Percentiles rank a stretch among this genome's conserved stretches.
phyloP scores from a whole-genome alignment of 2,113 vertebrate species.

The Gallinago media region DNA sequence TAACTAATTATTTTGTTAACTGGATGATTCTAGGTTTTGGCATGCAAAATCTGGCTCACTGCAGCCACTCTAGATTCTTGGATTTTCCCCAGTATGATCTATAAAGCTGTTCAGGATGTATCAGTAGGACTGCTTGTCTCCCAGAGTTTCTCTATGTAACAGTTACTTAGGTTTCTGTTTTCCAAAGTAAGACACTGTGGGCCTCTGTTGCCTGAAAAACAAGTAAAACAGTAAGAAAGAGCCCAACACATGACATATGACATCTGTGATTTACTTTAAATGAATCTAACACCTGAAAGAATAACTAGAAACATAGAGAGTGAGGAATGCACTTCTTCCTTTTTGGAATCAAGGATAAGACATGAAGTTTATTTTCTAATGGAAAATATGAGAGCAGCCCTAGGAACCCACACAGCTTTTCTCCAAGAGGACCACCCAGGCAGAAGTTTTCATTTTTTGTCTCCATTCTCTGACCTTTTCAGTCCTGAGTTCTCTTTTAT shows the following conservation, averaged over 20 bases:
- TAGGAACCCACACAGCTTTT: background rate
- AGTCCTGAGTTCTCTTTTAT: background rate
- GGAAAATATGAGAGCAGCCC: background rate
- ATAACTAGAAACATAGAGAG: background rate
- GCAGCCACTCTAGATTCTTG: background rate
- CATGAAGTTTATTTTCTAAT: background rate
- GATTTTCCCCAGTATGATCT: background rate
- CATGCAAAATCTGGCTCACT: background rate
- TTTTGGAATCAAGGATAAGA: background rate
- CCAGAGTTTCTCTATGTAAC: background rate
- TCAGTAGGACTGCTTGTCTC: background rate
- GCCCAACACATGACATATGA: fast-evolving
- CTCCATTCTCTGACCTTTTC: background rate
- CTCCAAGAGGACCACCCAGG: background rate
- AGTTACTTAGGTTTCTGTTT: background rate
- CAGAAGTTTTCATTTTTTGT: background rate
- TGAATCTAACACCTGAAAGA: background rate
- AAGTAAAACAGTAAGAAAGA: background rate
- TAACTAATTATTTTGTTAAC: background rate
- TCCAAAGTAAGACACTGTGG: background rate
- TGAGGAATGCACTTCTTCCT: background rate
- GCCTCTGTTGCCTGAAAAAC: background rate
- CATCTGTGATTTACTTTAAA: background rate
- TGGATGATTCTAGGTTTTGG: background rate
- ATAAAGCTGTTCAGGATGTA: background rate